Base-by-base conservation (phyloP, 2,797 vertebrate species). In the Percopsis omiscomaycus region DNA sequence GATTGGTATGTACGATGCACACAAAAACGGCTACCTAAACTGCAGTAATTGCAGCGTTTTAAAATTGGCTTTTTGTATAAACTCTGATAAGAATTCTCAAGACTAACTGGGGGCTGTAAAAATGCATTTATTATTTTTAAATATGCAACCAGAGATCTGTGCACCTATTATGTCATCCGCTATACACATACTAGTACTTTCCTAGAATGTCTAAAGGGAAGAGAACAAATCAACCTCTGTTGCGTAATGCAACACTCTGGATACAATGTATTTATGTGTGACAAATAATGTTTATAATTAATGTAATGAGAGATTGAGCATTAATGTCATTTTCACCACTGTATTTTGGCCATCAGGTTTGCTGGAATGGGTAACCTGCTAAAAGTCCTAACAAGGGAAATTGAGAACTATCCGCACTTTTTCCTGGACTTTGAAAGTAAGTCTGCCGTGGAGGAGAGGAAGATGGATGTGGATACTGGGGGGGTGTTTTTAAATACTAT, bases 401-500 rank as follows among this genome's bases (percentile, higher is more conserved):
- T 99, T 94, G 98, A 99, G 94, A 99, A 99, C 95, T 98, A 98
- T 94, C 98, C 97, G 87, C 96, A 98, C 93, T 99, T 99, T 95
- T 99, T 99, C 95, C 96, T 99, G 96, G 98, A 99, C 94, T 99
- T 99, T 94, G 98, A 99, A 98, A 98, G 98, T 99, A 99, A 99
- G 98, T 99, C 86, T 84, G 79, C 70, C 50, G 6, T 42, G 0
- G 16, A 47, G 63, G 47, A 71, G 74, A 2, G 51, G 59, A 71
- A 70, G 53, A 69, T 63, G 64, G 71, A 66, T 71, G 0, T 15
- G 64, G 56, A 55, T 30, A 60, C 48, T 14, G 58, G 51, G 69
- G 32, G 1, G 49, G 46, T 22, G 22, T 22, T 22, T 22, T 13
- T 28, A 32, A 5, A 27, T 51, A 51, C 42, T 22, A 16, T 28